Evolutionary conservation across 2,888 invertebrate species (phyloP), one percentile per base, ranked within the genome.

Genomic region (Holacanthella duospinosa): DNA sequence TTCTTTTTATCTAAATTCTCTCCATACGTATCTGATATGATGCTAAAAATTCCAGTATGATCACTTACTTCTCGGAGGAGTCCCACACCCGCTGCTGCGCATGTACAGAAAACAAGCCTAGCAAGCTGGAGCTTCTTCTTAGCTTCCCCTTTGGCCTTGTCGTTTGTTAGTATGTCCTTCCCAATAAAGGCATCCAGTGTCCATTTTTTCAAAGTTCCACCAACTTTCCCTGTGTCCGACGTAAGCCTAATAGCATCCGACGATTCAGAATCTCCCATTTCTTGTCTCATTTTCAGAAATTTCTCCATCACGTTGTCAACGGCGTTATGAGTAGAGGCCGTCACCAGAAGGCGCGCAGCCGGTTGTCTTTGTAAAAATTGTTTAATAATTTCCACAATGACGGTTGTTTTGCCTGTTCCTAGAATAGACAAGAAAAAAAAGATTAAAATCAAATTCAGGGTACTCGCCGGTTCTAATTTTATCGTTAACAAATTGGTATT

Each of bases 251-350:
- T 28, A 1, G 59, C 53, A 57, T 62, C 53, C 2, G 28, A 29
- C 12, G 27, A 29, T 25, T 59, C 29, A 4, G 43, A 19, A 26
- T 48, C 48, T 1, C 19, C 27, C n/a, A 12, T 16, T n/a, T 56
- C 48, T 3, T 43, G 27, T 43, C 54, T 29, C 28, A 36, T 44
- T 27, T 64, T 44, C n/a, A 64, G 6, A 44, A 64, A 58, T 29
- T 48, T 59, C 24, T 57, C 48, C 44, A 61, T 19, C 19, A 66
- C 55, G 29, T 66, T 61, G 26, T 66, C 66, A 27, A 65, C 64
- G 2, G 66, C 66, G 53, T 62, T 64, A 53, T 66, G 64, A 1
- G 66, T 62, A 1, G 64, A 59, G 1, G 66, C 66, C 1, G 59
- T 53, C 16, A 64, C 64, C 16, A 66, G 53, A 25, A 66, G 60